Percentiles rank a stretch among this genome's conserved stretches.
These are phyloP conservation scores for Python bivittatus DNA, from an alignment of 2,113 vertebrate genomes.

Conservation along the genomic window DNA sequence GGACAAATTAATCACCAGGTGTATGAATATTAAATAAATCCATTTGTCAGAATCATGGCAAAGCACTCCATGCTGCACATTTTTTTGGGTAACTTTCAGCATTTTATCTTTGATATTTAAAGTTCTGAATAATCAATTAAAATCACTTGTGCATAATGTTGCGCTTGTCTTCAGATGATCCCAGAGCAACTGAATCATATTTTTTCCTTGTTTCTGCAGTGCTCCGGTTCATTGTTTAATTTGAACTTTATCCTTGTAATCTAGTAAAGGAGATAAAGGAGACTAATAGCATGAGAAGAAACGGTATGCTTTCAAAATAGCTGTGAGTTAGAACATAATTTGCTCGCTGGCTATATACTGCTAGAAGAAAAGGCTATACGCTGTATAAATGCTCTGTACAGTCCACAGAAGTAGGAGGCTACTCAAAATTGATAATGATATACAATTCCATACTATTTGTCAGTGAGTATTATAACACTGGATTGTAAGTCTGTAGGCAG, in stretches of 20 bases:
- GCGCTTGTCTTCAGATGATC: neutral
- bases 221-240: neutral
- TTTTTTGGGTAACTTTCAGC: neutral
- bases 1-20: neutral
- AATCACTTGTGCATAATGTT: neutral
- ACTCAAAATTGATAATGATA: neutral
- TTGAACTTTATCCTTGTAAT: slow-evolving; percentile 3
- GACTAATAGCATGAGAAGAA: neutral
- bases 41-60: neutral
- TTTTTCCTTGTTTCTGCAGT: neutral
- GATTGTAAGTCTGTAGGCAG: neutral
- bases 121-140: neutral
- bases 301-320: neutral
- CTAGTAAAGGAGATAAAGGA: neutral
- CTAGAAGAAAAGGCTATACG: neutral
- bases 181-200: neutral
- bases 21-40: neutral
- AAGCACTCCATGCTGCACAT: neutral
- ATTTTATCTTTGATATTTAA: neutral
- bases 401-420: neutral
- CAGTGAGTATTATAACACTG: neutral
- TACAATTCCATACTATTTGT: neutral
- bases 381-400: neutral
- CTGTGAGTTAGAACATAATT: neutral
- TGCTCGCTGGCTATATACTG: neutral